A percentile compares a stretch with the other conserved stretches of the same genome.
Evolutionary conservation across 2,797 vertebrate genomes (phyloP).

Genomic region (Pseudotriccus pelzelni): DNA sequence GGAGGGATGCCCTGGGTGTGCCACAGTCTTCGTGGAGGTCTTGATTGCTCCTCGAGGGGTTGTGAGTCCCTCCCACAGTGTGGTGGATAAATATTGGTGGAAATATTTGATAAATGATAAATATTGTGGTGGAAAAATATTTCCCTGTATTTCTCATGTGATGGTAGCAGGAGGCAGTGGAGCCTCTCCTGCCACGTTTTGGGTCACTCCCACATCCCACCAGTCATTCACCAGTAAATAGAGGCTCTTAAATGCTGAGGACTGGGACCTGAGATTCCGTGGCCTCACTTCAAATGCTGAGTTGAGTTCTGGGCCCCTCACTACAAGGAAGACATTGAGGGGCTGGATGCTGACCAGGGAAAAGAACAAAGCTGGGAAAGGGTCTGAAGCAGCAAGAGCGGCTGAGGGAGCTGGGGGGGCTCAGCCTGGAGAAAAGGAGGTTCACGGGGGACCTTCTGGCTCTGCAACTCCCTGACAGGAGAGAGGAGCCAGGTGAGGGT

Average conservation of each 20-base stretch:
- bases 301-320: neutral
- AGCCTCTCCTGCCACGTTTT: neutral
- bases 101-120: too few species aligned
- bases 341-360: fast-evolving
- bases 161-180: neutral
- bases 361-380: fast-evolving
- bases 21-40: neutral
- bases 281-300: neutral
- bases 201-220: neutral
- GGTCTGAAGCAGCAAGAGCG: fast-evolving
- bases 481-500: fast-evolving
- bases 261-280: neutral
- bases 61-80: neutral
- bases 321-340: neutral
- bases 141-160: too few species aligned
- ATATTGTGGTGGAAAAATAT: too few species aligned
- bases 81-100: too few species aligned
- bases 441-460: neutral
- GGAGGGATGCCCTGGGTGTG: neutral
- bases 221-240: neutral
- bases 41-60: neutral
- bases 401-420: neutral
- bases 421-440: neutral
- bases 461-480: neutral
- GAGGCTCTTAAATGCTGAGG: neutral